Evolutionary conservation across 2,113 vertebrate species (phyloP), one percentile per base, ranked within the genome.

Genomic region (Sterrhoptilus dennistouni): DNA sequence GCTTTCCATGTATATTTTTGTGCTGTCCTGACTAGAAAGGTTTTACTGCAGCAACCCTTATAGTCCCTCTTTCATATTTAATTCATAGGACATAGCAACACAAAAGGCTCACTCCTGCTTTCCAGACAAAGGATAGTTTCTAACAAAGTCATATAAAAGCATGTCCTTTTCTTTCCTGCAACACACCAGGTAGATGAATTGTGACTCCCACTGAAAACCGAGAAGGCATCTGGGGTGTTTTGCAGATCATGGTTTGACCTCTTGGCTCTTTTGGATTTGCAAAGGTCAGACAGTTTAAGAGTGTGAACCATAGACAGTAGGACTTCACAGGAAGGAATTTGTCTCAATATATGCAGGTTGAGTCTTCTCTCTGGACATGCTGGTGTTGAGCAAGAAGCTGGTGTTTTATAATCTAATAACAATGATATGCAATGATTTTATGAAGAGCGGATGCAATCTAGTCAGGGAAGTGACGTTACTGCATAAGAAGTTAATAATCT

Each of bases 281-380:
- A 75, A 79, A 83, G 53, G 59, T 57, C 90, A 94, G 61, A n/a
- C 56, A 20, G 38, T 84, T 89, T 78, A 75, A 42, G 52, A 68
- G 50, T 33, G 61, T 17, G 33, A 94, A 70, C 64, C 25, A 50
- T 64, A 69, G 44, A 47, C 0, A 0, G 27, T 60, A 52, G 81
- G 78, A 78, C 38, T 75, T 89, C 53, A 40, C 56, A 60, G 93
- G 86, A 90, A 95, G 40, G 44, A 86, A 91, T 94, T 78, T 75
- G 31, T 89, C 69, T 96, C 24, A 28, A 9, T 52, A 36, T 49
- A 53, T 0, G 7, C 49, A 79, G 83, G 81, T 70, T 40, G 38
- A 90, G 18, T 23, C 50, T 82, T 64, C 68, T 69, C 44, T 75
- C 56, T 89, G 65, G 44, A 25, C 29, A 13, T 44, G 33, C n/a